Conservation (phyloP, 2,888 invertebrate genomes). For the Syrista parreyssii region DNA sequence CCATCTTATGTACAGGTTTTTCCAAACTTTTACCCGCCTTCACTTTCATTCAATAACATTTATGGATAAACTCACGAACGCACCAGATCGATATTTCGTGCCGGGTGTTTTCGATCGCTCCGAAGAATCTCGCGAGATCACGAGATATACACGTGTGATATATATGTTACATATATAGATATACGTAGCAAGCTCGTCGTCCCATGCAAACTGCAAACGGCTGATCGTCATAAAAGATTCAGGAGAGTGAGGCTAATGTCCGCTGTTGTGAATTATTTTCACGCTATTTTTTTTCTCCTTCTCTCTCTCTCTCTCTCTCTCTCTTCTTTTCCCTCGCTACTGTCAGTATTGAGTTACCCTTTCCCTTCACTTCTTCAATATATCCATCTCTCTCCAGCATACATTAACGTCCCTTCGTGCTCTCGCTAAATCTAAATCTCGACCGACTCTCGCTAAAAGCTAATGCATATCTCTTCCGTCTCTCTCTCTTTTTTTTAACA, state of each 20-base stretch:
- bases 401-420: background rate
- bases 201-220: constrained; percentile 4
- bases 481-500: background rate
- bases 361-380: background rate
- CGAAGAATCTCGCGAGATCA: background rate
- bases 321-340: constrained; percentile 48
- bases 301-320: constrained; percentile 18
- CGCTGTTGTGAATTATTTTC: constrained; percentile 11
- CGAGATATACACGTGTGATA: background rate
- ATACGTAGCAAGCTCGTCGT: background rate
- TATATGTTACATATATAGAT: background rate
- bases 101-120: background rate
- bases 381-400: constrained; percentile 1
- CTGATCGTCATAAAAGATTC: constrained; percentile 39
- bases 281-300: constrained; percentile 16
- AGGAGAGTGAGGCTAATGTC: constrained; percentile 40
- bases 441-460: constrained; percentile 11
- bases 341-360: constrained; percentile 10
- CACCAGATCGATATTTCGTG: background rate
- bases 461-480: background rate
- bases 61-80: background rate
- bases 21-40: background rate
- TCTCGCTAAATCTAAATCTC: background rate
- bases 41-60: background rate
- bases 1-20: background rate